Evolutionary conservation across 2,888 invertebrate species (phyloP).

Genomic region (Agrypnus murinus): DNA sequence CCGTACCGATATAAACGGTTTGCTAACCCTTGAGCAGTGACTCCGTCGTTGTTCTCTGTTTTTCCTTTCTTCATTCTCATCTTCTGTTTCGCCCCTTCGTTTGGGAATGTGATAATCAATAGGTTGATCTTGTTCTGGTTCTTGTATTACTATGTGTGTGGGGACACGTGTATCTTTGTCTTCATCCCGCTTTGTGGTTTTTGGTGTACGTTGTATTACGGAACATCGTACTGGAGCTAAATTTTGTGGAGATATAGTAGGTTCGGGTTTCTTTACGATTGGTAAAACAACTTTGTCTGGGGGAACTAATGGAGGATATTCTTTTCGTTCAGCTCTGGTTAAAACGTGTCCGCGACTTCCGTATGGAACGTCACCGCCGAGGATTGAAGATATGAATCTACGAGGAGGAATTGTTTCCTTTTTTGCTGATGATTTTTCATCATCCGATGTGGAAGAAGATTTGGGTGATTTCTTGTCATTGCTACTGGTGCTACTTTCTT

Average conservation of each 20-base stretch:
- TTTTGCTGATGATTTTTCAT: slow-evolving; percentile 58
- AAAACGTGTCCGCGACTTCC: slow-evolving; percentile 86
- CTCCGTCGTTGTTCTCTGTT: slow-evolving; percentile 81
- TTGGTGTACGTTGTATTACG: slow-evolving; percentile 88
- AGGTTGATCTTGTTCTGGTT: slow-evolving; percentile 89
- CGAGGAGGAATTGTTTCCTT: slow-evolving; percentile 71
- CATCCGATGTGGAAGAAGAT: slow-evolving; percentile 32
- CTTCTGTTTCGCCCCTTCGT: slow-evolving; percentile 80
- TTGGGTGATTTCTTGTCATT: slow-evolving; percentile 44
- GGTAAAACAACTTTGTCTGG: slow-evolving; percentile 80
- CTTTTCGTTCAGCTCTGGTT: slow-evolving; percentile 88
- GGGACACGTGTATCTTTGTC: slow-evolving; percentile 61
- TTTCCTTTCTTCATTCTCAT: slow-evolving; percentile 81
- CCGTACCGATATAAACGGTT: slow-evolving; percentile 76
- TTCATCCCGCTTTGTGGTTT: slow-evolving; percentile 65
- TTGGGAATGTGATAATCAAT: slow-evolving; percentile 93
- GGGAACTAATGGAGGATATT: slow-evolving; percentile 77
- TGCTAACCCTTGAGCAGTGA: slow-evolving; percentile 80
- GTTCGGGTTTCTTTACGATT: slow-evolving; percentile 75
- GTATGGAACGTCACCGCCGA: slow-evolving; percentile 87
- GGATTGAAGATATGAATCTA: slow-evolving; percentile 86
- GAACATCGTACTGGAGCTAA: slow-evolving; percentile 79
- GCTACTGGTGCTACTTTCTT: slow-evolving; percentile 16
- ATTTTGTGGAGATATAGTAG: slow-evolving; percentile 64
- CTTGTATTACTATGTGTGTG: slow-evolving; percentile 65